Evolutionary conservation across 2,113 vertebrate genomes (phyloP), one percentile per base, ranked within the genome.

Genomic region (Crotophaga sulcirostris): DNA sequence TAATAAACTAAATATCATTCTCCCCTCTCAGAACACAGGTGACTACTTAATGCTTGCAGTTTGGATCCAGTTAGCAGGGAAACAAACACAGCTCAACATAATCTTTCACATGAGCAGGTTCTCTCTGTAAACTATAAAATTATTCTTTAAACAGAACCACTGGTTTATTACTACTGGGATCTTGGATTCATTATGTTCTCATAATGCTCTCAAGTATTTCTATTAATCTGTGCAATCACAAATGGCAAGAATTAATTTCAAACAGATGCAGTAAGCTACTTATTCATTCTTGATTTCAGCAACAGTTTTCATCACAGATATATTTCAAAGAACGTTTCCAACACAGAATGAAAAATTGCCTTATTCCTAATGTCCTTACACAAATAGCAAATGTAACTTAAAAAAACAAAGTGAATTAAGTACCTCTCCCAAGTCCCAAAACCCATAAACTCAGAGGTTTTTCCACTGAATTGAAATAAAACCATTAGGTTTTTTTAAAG

Each of bases 1-100:
- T 77, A 95, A 96, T 87, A 92, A 90, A 85, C 75, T 90, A 74
- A 94, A 84, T 79, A 93, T 86, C 87, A 75, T 33, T 87, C 68
- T 81, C 58, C 52, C 31, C 31, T 92, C 94, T 73, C 62, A 79
- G 92, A 91, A 94, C 75, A 91, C 26, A 29, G 66, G 62, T 95
- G 74, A 76, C 90, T 95, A 95, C 96, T 96, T 96, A 96, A 82
- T 54, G 56, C 33, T 93, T 56, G 86, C 84, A 88, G 81, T 94
- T 94, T 72, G 92, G 85, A 94, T 91, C 84, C 93, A 92, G 77
- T 84, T 94, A 94, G 52, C 52, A 92, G 89, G 89, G 94, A 92
- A 94, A 91, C 86, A 64, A 95, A 64, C 66, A 73, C 20, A 66
- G 78, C 72, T 73, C 88, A 93, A 81, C 29, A 33, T 21, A 81